Conservation (phyloP, 37 sponge, comb jelly and placozoan species). For the Oscarella lobularis region DNA sequence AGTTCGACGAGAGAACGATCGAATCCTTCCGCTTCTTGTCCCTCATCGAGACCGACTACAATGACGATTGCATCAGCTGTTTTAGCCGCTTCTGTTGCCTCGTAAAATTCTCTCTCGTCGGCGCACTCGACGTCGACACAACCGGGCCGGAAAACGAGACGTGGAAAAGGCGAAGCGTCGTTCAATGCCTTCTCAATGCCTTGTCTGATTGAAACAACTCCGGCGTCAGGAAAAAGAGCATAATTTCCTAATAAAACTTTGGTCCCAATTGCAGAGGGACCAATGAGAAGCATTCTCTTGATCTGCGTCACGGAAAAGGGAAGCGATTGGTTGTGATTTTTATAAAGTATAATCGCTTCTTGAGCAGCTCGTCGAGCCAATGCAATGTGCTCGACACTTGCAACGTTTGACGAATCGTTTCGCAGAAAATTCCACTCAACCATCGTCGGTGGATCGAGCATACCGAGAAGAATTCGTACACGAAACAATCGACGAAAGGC, state of each 20-base stretch:
- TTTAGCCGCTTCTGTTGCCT: constrained; percentile 10
- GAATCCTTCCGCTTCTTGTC: constrained; percentile 33
- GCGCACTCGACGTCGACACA: constrained; percentile 13
- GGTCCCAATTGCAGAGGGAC: not conserved
- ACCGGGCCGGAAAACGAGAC: constrained; percentile 16
- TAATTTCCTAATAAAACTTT: not conserved
- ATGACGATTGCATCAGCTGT: constrained; percentile 35
- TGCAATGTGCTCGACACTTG: not conserved
- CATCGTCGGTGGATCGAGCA: constrained; percentile 7
- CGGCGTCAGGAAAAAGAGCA: not conserved
- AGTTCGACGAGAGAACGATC: constrained; percentile 18
- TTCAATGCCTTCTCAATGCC: not conserved
- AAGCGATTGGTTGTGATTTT: not conserved
- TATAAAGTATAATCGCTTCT: not conserved
- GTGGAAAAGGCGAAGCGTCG: not conserved
- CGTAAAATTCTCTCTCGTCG: constrained; percentile 13
- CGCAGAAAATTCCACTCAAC: not conserved
- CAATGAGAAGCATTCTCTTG: constrained; percentile 21
- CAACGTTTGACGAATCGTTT: not conserved
- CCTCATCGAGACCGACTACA: constrained; percentile 41
- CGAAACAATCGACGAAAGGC: constrained; percentile 4
- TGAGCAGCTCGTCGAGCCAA: not conserved
- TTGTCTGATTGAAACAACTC: not conserved
- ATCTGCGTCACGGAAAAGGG: not conserved
- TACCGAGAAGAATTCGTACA: not conserved